Conservation (phyloP, 2,113 vertebrate genomes). For the Protomyctophum bolini region DNA sequence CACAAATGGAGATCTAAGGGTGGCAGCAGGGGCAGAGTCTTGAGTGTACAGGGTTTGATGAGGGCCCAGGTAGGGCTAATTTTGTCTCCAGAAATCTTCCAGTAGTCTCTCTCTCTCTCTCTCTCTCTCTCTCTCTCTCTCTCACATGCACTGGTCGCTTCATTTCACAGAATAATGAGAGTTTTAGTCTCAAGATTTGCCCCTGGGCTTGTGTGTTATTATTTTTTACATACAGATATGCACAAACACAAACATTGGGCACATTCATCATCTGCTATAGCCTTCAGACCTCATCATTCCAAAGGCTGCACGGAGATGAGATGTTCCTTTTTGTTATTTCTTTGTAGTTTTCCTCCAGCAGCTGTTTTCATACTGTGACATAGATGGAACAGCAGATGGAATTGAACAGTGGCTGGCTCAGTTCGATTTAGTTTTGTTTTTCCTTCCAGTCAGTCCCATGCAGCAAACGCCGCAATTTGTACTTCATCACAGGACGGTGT, state of each 20-base stretch:
- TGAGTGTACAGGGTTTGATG: too few relatives aligned
- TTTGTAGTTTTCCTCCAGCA: constrained; percentile 30
- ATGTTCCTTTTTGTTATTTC: constrained; percentile 55
- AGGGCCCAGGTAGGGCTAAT: constrained; percentile 40
- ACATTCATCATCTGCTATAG: constrained; percentile 44
- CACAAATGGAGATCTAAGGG: too few relatives aligned
- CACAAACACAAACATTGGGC: constrained; percentile 58
- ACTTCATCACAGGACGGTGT: neutral
- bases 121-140: constrained; percentile 19
- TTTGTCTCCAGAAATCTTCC: constrained; percentile 29
- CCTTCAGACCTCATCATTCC: constrained; percentile 37
- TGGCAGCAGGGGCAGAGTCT: too few relatives aligned
- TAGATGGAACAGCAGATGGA: neutral
- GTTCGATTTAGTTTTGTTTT: constrained; percentile 25
- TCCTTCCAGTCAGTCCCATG: neutral
- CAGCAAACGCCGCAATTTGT: too few relatives aligned
- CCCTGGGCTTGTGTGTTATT: constrained; percentile 10
- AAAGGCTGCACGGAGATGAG: constrained; percentile 34
- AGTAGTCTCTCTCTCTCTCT: neutral
- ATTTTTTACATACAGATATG: constrained; percentile 13
- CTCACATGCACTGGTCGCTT: constrained; percentile 22
- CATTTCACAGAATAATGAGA: constrained; percentile 42
- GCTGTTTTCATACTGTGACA: neutral
- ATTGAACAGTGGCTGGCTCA: neutral
- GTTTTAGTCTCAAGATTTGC: constrained; percentile 34